A percentile compares a stretch with the other conserved stretches of the same genome.
Evolutionary conservation across 2,113 vertebrate genomes (phyloP).

Genomic region (Embiotoca jacksoni): DNA sequence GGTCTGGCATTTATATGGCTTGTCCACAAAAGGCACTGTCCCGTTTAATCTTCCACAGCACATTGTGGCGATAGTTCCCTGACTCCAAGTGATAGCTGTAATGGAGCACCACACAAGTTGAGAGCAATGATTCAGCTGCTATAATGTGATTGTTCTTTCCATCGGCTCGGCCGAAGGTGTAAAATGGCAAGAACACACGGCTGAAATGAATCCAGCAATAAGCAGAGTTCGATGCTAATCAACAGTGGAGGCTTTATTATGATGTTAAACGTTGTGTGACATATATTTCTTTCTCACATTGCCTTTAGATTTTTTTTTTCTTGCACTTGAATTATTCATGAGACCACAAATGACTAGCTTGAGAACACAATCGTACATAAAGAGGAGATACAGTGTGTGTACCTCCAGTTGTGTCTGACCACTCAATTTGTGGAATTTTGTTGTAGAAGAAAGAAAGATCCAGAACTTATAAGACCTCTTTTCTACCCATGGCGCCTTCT

Average conservation of each 20-base stretch:
- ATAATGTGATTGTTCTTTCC: constrained; percentile 45
- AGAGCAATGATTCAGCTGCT: constrained; percentile 54
- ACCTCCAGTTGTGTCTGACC: constrained; percentile 14
- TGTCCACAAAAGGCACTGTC: constrained; percentile 56
- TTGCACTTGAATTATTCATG: constrained; percentile 61
- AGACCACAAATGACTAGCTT: constrained; percentile 32
- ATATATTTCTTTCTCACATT: constrained; percentile 29
- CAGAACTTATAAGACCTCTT: constrained; percentile 11
- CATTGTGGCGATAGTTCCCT: constrained; percentile 30
- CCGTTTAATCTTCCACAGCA: constrained; percentile 48
- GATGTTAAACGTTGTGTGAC: constrained; percentile 55
- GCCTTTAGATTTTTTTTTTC: constrained; percentile 46
- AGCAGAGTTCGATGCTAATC: constrained; percentile 41
- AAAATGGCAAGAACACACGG: constrained; percentile 37
- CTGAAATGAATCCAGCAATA: constrained; percentile 24
- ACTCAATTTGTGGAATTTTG: constrained; percentile 3
- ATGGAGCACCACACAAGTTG: constrained; percentile 43
- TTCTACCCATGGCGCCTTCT: constrained; percentile 25
- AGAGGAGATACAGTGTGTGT: constrained; percentile 1
- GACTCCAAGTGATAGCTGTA: constrained; percentile 34
- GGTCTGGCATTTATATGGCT: constrained; percentile 55
- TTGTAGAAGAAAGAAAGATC: constrained; percentile 4
- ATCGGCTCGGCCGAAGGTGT: constrained; percentile 50
- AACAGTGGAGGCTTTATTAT: constrained; percentile 55
- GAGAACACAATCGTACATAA: constrained; percentile 21